phyloP scores from a whole-genome alignment of 2,113 vertebrate genomes.

The Leucoraja erinaceus region DNA sequence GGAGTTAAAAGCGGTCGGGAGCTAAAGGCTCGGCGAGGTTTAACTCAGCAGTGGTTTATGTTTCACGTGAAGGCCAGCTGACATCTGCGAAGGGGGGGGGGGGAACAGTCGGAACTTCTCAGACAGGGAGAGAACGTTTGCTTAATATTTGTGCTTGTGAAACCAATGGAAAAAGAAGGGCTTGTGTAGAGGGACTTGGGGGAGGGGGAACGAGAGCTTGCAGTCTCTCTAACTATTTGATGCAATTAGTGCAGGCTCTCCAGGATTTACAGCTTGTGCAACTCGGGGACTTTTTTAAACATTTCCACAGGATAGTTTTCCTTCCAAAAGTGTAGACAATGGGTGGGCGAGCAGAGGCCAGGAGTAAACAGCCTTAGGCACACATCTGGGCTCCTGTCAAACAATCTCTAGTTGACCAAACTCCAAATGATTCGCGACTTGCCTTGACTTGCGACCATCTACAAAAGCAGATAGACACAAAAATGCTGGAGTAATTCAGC shows the following conservation, averaged over 20 bases:
- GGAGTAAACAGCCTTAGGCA: constrained; percentile 69
- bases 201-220: not conserved
- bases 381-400: constrained; percentile 66
- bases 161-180: not conserved
- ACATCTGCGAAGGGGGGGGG: not conserved
- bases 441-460: constrained; percentile 52
- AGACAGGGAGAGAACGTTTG: not conserved
- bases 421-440: constrained; percentile 62
- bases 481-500: too few species aligned
- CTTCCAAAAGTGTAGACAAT: constrained; percentile 60
- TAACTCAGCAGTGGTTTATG: not conserved
- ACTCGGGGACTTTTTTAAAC: constrained; percentile 47
- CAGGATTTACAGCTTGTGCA: constrained; percentile 57
- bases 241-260: constrained; percentile 43
- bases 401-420: constrained; percentile 64
- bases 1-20: not conserved
- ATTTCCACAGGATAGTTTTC: constrained; percentile 55
- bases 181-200: not conserved
- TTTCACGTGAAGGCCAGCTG: not conserved
- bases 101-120: not conserved
- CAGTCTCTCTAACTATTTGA: not conserved
- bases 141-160: not conserved
- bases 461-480: too few species aligned
- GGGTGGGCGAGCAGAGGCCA: constrained; percentile 59
- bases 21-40: not conserved